Evolutionary conservation across 2,113 vertebrate species (phyloP).

Genomic region (Cephalopholis sonnerati): DNA sequence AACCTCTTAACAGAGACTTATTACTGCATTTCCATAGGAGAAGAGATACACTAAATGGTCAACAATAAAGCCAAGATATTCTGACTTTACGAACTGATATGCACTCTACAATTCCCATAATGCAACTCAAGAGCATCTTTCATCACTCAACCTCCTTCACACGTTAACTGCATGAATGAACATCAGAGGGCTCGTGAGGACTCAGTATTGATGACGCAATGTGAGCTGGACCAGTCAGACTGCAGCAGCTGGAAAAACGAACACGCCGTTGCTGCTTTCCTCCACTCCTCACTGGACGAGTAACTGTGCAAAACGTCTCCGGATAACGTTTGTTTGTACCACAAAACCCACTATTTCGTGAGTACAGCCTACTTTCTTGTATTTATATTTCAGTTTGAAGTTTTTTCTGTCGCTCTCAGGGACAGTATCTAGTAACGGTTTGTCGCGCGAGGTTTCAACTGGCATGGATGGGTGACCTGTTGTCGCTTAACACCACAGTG

Average conservation of each 20-base stretch:
- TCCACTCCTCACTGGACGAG: background rate
- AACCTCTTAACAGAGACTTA: too few species aligned
- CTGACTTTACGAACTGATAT: background rate
- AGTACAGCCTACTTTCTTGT: background rate
- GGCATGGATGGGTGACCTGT: too few species aligned
- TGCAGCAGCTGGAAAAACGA: fast-evolving
- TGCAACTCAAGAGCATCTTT: background rate
- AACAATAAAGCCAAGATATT: background rate
- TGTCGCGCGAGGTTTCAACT: background rate
- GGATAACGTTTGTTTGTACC: too few species aligned
- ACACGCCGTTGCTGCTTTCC: background rate
- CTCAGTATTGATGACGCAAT: background rate
- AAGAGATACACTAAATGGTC: background rate
- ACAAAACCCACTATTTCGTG: background rate
- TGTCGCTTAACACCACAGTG: too few species aligned
- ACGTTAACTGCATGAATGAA: background rate
- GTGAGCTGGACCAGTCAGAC: background rate
- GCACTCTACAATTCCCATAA: background rate
- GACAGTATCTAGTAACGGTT: too few species aligned
- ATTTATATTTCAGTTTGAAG: background rate
- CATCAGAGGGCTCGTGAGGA: background rate
- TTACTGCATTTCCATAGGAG: too few species aligned
- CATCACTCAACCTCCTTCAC: too few species aligned
- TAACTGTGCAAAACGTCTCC: background rate
- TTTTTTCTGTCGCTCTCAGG: background rate